Conservation (phyloP, 2,888 invertebrate genomes). For the Thysanoteuthis rhombus region DNA sequence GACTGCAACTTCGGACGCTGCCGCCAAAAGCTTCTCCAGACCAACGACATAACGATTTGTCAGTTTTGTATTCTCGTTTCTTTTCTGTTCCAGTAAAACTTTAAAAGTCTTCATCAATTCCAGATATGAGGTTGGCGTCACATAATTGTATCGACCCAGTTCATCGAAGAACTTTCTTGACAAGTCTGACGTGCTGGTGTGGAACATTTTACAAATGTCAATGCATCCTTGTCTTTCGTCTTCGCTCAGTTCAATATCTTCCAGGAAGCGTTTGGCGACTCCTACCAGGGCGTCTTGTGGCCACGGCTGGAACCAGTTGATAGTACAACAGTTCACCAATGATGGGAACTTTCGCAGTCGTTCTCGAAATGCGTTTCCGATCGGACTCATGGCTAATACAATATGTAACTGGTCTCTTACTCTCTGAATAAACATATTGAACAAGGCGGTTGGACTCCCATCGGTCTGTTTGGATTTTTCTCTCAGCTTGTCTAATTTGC, state of each 20-base stretch:
- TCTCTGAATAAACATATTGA: slow-evolving; percentile 86
- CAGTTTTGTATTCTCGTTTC: slow-evolving; percentile 71
- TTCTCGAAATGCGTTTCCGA: slow-evolving; percentile 79
- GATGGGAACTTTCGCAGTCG: slow-evolving; percentile 86
- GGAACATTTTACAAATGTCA: slow-evolving; percentile 87
- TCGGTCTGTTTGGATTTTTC: slow-evolving; percentile 77
- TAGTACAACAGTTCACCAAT: slow-evolving; percentile 90
- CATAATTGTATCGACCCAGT: slow-evolving; percentile 81
- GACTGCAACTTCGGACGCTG: slow-evolving; percentile 84
- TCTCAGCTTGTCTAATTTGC: slow-evolving; percentile 77
- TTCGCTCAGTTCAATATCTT: slow-evolving; percentile 79
- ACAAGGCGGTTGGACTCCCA: slow-evolving; percentile 82
- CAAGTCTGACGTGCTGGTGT: slow-evolving; percentile 78
- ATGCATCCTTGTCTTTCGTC: slow-evolving; percentile 79
- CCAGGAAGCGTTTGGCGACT: slow-evolving; percentile 83
- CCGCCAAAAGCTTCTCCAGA: slow-evolving; percentile 88
- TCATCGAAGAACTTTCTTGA: slow-evolving; percentile 72
- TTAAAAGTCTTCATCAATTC: slow-evolving; percentile 90
- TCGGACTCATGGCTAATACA: slow-evolving; percentile 88
- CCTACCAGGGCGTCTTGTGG: slow-evolving; percentile 88
- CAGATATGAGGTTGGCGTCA: slow-evolving; percentile 89
- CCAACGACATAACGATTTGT: slow-evolving; percentile 71
- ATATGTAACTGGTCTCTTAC: slow-evolving; percentile 89
- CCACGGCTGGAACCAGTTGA: slow-evolving; percentile 93
- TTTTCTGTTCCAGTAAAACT: slow-evolving; percentile 77